Conservation (phyloP, 1,140 invertebrate species). For the Pseudomyrmex sp. region DNA sequence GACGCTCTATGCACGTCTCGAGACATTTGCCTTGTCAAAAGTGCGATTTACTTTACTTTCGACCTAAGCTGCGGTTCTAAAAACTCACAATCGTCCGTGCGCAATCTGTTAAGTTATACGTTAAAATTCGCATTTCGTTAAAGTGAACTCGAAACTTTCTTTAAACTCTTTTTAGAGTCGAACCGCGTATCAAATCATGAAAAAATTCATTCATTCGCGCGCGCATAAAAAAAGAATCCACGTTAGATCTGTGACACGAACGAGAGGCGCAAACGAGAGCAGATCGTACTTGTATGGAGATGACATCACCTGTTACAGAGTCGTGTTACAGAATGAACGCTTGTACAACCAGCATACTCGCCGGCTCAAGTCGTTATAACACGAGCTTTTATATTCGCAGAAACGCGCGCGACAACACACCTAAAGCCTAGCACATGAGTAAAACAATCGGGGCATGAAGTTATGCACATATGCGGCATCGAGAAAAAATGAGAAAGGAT, state of each 20-base stretch:
- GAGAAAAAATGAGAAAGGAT: conserved; percentile 3
- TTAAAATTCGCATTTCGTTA: neutral
- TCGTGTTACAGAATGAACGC: conserved; percentile 22
- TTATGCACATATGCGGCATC: neutral
- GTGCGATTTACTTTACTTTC: neutral
- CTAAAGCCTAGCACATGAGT: neutral
- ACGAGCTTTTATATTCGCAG: neutral
- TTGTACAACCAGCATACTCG: conserved; percentile 1
- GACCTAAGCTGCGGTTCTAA: too few relatives aligned
- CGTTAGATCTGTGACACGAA: neutral
- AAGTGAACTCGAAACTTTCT: neutral
- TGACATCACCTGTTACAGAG: conserved; percentile 38
- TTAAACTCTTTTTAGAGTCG: neutral
- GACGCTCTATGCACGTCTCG: neutral
- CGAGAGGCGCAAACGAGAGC: neutral
- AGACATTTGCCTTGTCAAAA: neutral
- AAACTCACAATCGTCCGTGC: too few relatives aligned
- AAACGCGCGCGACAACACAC: neutral
- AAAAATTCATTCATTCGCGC: neutral
- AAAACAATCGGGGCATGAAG: neutral
- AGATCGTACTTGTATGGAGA: neutral
- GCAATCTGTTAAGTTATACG: too few relatives aligned
- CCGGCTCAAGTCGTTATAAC: neutral
- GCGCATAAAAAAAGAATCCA: neutral
- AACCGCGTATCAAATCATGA: neutral